Percentiles rank a stretch among this genome's conserved stretches.
These are phyloP conservation scores for Magallana gigas DNA, from an alignment of 1,140 invertebrate species.

Conservation along the genomic window DNA sequence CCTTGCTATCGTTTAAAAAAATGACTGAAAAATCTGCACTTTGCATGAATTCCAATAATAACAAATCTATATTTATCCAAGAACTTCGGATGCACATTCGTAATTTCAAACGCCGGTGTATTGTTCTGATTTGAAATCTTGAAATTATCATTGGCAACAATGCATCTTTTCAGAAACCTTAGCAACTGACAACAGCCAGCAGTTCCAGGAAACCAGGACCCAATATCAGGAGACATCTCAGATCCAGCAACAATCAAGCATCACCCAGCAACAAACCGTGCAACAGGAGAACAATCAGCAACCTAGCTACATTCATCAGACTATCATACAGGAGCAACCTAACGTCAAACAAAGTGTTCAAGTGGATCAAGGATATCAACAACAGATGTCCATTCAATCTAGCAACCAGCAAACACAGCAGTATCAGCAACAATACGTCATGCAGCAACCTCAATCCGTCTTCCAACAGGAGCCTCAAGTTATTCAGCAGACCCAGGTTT, in stretches of 20 bases:
- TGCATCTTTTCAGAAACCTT: not conserved
- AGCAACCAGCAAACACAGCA: conserved; percentile 20
- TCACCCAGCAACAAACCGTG: not conserved
- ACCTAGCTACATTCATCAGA: not conserved
- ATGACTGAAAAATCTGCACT: too few species aligned
- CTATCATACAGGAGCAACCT: conserved; percentile 3
- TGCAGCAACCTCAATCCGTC: conserved; percentile 18
- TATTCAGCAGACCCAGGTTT: conserved; percentile 13
- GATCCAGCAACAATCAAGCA: not conserved
- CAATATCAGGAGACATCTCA: conserved; percentile 11
- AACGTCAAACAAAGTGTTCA: not conserved
- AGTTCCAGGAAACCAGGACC: not conserved
- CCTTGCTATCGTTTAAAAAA: too few species aligned
- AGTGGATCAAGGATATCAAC: conserved; percentile 9
- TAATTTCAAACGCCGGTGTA: too few species aligned
- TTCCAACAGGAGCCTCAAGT: conserved; percentile 38
- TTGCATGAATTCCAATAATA: too few species aligned
- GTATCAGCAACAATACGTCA: conserved; percentile 17
- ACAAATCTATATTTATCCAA: too few species aligned
- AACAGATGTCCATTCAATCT: not conserved
- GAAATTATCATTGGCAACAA: too few species aligned
- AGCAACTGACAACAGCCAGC: not conserved
- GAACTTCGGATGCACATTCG: too few species aligned
- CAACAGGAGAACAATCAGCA: not conserved
- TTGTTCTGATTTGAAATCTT: too few species aligned